Base-by-base conservation (phyloP, 1,140 invertebrate species). In the Heterodera carotae region DNA sequence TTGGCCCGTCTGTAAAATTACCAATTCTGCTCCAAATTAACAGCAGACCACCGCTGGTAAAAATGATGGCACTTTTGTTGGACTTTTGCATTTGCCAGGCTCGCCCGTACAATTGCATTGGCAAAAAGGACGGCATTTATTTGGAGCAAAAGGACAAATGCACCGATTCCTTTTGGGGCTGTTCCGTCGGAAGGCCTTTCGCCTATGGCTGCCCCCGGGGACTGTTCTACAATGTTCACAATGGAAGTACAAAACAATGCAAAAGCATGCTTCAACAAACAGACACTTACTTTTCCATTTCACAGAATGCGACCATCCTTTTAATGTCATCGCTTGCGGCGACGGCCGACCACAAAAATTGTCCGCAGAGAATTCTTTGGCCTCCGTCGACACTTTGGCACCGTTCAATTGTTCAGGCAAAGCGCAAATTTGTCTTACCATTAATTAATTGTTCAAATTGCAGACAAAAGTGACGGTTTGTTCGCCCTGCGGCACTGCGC, bases 101-200 rank as follows among this genome's bases (percentile, higher is more conserved):
- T 6, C 62, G 29, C 27, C 33, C 62, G 4, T 66, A 18, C 62
- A n/a, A 66, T 6, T 66, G 62, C 22, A 31, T 1, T n/a, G 62
- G 62, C 33, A 29, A 34, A 31, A 34, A 29, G 62, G 62, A 66
- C 29, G 62, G 62, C n/a, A 66, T 66, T 34, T 34, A 66, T 27
- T 31, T 66, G 62, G 62, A 66, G 22, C 10, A n/a, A 34, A 27
- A 66, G 8, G 62, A 27, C 62, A n/a, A 12, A 12, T 66, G 62
- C 62, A 29, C 62, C n/a, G 25, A 27, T 22, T 66, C 62, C 27
- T 66, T 66, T 34, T 66, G 62, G 62, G 33, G 33, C 1, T 66
- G 62, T 34, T 66, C 62, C 62, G 7, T 4, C 27, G 62, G 62
- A 29, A 29, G 29, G 62, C 15, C 62, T 22, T 66, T 66, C 29